phyloP scores from a whole-genome alignment of 1,140 invertebrate species.

The Reticulitermes speratus region DNA sequence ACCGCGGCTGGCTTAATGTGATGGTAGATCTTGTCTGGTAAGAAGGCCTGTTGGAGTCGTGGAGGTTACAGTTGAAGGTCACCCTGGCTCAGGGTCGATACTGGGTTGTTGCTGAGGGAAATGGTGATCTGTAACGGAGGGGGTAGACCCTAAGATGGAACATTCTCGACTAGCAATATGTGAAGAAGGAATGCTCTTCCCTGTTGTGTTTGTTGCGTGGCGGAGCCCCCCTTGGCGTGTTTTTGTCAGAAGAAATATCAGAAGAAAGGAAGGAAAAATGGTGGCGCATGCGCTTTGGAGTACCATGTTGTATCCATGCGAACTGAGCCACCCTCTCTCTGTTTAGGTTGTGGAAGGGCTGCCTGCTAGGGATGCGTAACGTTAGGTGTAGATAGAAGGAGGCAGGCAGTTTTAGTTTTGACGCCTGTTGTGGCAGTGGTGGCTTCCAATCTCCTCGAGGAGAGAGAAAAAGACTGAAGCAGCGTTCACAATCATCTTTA shows the following conservation, averaged over 20 bases:
- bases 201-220: background rate
- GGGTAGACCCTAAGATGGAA: background rate
- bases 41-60: background rate
- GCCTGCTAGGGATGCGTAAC: background rate
- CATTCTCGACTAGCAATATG: background rate
- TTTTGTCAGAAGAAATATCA: background rate
- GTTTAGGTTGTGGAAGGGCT: conserved; percentile 3
- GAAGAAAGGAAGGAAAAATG: background rate
- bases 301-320: conserved; percentile 4
- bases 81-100: conserved; percentile 16
- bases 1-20: background rate
- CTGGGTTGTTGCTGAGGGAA: background rate
- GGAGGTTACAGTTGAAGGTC: conserved; percentile 5
- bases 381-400: background rate
- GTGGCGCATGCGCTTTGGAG: background rate
- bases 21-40: background rate
- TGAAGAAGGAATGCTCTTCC: conserved; percentile 15
- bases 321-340: background rate
- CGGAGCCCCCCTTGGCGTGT: background rate
- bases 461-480: background rate
- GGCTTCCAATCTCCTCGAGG: background rate
- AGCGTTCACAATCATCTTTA: background rate
- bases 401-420: conserved; percentile 14
- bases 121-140: background rate
- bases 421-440: conserved; percentile 7